Evolutionary conservation across 2,113 vertebrate species (phyloP), one percentile per base, ranked within the genome.

Genomic region (Onychorhynchus coronatus): DNA sequence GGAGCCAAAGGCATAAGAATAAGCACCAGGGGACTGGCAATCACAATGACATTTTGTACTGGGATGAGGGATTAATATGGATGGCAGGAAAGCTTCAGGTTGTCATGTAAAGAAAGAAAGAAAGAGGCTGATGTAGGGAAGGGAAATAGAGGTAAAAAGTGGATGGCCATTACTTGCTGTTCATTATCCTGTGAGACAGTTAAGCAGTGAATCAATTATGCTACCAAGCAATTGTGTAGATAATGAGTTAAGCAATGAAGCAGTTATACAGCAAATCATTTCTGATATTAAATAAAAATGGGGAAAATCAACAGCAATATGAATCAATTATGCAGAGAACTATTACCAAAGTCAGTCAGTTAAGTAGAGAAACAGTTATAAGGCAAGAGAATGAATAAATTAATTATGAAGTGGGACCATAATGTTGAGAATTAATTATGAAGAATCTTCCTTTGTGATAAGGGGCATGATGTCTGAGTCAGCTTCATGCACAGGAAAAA

Each of bases 161-260:
- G 80, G 79, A 83, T 0, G 4, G 75, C 37, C 0, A 0, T 86
- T 67, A 77, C 61, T 89, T 72, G 68, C 88, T 71, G 39, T 95
- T 93, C 83, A 37, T 91, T 91, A 61, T 85, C 52, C 35, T 81
- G 73, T 65, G 86, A 78, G 80, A 86, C 65, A 87, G 72, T 95
- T 78, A 30, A 75, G 76, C 89, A 91, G 89, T 80, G 77, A 95
- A 87, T 93, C 95, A 95, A 81, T 94, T 96, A 87, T 63, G 44
- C 82, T 92, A 68, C 56, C 44, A 68, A 93, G 80, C 72, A 92
- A 78, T 95, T 75, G 83, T 87, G 77, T 86, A 92, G 96, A 87
- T 95, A 95, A 95, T 95, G 86, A 95, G 86, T 75, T 97, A 95
- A 91, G 94, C 94, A 94, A 80, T 91, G 95, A 93, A 93, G 89